Percentiles rank a stretch among this genome's conserved stretches.
Evolutionary conservation across 2,888 invertebrate genomes (phyloP).

Genomic region (Ashinkailepas kermadecensis): DNA sequence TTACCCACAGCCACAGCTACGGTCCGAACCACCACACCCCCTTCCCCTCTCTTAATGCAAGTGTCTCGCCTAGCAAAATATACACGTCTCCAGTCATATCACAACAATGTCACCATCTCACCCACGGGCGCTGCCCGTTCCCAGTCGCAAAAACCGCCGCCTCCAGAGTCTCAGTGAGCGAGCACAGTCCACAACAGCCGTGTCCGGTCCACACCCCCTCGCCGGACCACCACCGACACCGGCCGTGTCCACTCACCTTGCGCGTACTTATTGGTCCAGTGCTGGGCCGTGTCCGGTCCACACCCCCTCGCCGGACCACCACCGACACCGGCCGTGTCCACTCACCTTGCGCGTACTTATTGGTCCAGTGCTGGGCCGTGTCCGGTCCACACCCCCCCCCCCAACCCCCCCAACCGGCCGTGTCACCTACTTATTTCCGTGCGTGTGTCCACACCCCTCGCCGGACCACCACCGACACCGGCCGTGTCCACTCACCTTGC

Average conservation of each 20-base stretch:
- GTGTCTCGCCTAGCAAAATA: too few species aligned
- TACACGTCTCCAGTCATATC: too few species aligned
- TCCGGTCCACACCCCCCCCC: constrained; percentile 38
- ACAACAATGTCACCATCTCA: too few species aligned
- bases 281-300: constrained; percentile 66
- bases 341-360: constrained; percentile 79
- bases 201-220: constrained; percentile 46
- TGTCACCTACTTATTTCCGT: constrained; percentile 68
- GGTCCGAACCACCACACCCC: too few species aligned
- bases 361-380: constrained; percentile 95
- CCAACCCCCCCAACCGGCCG: not conserved
- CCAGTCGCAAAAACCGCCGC: too few species aligned
- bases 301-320: not conserved
- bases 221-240: not conserved
- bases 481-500: constrained; percentile 52
- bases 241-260: constrained; percentile 52
- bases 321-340: not conserved
- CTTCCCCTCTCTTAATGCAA: too few species aligned
- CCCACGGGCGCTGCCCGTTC: too few species aligned
- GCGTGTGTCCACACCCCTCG: constrained; percentile 49
- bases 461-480: not conserved
- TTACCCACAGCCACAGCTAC: too few species aligned
- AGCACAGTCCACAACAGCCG: constrained; percentile 51
- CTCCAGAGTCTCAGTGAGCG: too few species aligned
- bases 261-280: constrained; percentile 94